Evolutionary conservation across 2,113 vertebrate genomes (phyloP).

Genomic region (Solenodon paradoxus): DNA sequence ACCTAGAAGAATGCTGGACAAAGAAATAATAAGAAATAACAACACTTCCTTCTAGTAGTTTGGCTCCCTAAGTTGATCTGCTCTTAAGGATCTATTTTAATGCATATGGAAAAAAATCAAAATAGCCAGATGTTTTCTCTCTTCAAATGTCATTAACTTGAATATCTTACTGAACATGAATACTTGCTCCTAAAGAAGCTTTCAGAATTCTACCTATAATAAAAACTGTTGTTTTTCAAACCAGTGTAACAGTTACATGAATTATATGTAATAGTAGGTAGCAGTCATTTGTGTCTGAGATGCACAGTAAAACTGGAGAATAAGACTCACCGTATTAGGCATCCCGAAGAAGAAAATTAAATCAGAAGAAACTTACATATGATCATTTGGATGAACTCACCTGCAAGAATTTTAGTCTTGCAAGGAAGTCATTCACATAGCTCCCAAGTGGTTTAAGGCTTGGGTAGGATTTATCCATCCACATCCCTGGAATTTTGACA

Average conservation of each 20-base stretch:
- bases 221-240: background rate
- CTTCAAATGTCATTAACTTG: background rate
- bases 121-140: background rate
- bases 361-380: background rate
- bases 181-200: background rate
- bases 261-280: background rate
- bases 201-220: background rate
- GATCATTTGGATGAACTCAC: conserved; percentile 70
- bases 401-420: conserved; percentile 89
- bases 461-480: conserved; percentile 93
- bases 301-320: background rate
- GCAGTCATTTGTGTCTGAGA: background rate
- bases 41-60: background rate
- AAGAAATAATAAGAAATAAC: background rate
- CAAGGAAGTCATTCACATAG: conserved; percentile 90
- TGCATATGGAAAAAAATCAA: background rate
- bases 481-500: conserved; percentile 88
- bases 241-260: background rate
- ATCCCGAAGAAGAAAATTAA: background rate
- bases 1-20: background rate
- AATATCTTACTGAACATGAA: background rate
- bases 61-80: background rate
- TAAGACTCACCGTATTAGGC: no score
- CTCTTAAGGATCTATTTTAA: background rate
- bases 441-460: conserved; percentile 93